Conservation (phyloP, 2,888 invertebrate genomes). For the Latheticus oryzae region DNA sequence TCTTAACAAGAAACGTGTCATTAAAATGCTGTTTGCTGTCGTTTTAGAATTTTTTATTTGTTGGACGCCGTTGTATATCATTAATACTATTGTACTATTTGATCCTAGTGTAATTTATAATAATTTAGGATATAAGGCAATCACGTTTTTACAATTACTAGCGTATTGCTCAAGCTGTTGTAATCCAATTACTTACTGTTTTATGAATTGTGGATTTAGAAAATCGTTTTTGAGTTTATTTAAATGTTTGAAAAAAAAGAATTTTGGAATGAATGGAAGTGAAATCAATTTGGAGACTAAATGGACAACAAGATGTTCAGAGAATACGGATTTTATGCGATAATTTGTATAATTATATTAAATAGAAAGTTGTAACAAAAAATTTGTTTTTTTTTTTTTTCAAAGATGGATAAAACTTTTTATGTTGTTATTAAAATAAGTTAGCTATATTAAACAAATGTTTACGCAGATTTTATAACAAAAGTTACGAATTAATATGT, state of each 20-base stretch:
- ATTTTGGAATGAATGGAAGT: constrained; percentile 55
- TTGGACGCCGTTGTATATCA: constrained; percentile 75
- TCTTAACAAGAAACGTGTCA: constrained; percentile 67
- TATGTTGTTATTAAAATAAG: background rate
- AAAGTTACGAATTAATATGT: too few relatives aligned
- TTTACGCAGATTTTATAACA: too few relatives aligned
- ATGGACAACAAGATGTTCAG: constrained; percentile 54
- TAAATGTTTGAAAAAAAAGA: constrained; percentile 64
- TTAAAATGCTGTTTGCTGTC: constrained; percentile 75
- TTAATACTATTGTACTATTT: constrained; percentile 71
- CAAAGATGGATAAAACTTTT: background rate
- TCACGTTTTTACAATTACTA: constrained; percentile 70
- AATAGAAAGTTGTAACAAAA: background rate
- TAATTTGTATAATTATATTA: constrained; percentile 3
- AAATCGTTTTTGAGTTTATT: constrained; percentile 72
- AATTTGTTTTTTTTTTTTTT: constrained; percentile 5
- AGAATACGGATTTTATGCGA: constrained; percentile 37
- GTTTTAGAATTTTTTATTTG: constrained; percentile 79
- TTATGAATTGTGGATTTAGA: constrained; percentile 76
- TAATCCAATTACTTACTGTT: constrained; percentile 78
- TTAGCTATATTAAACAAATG: too few relatives aligned
- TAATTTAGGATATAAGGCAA: constrained; percentile 66
- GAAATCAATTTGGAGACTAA: constrained; percentile 59
- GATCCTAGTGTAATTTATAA: constrained; percentile 66
- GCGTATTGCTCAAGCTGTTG: constrained; percentile 74